phyloP scores from a whole-genome alignment of 2,113 vertebrate genomes.

The Caretta caretta region DNA sequence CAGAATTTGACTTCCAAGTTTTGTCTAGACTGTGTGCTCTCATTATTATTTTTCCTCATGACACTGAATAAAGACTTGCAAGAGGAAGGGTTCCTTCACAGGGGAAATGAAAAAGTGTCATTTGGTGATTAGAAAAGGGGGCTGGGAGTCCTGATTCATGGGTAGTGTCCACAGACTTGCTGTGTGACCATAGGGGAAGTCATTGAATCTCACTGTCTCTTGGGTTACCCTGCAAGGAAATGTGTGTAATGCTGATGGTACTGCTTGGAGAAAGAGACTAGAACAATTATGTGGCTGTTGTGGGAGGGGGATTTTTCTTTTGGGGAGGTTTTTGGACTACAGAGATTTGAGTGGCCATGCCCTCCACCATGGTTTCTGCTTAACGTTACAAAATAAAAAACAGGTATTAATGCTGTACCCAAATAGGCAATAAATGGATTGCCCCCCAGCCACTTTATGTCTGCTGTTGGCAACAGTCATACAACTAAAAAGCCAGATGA shows the following conservation, averaged over 20 bases:
- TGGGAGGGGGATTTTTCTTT: background rate
- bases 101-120: slow-evolving; percentile 52
- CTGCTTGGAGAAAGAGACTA: slow-evolving; percentile 32
- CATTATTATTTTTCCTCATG: slow-evolving; percentile 4
- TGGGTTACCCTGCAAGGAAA: background rate
- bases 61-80: slow-evolving; percentile 11
- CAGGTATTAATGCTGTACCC: slow-evolving; percentile 20
- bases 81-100: background rate
- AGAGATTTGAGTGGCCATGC: slow-evolving; percentile 2
- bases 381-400: slow-evolving; percentile 40
- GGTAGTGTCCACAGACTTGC: slow-evolving; percentile 14
- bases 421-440: slow-evolving; percentile 65
- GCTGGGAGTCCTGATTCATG: background rate
- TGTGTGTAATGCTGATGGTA: background rate
- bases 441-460: slow-evolving; percentile 34
- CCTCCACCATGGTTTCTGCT: slow-evolving; percentile 58
- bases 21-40: slow-evolving; percentile 42
- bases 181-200: background rate
- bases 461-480: slow-evolving; percentile 54
- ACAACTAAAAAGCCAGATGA: background rate
- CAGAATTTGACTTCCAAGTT: slow-evolving; percentile 52
- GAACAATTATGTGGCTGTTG: slow-evolving; percentile 29
- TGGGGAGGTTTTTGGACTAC: slow-evolving; percentile 32
- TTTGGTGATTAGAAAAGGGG: slow-evolving; percentile 26
- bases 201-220: background rate